Conservation (phyloP, 2,797 vertebrate genomes). For the Hirundo rustica region DNA sequence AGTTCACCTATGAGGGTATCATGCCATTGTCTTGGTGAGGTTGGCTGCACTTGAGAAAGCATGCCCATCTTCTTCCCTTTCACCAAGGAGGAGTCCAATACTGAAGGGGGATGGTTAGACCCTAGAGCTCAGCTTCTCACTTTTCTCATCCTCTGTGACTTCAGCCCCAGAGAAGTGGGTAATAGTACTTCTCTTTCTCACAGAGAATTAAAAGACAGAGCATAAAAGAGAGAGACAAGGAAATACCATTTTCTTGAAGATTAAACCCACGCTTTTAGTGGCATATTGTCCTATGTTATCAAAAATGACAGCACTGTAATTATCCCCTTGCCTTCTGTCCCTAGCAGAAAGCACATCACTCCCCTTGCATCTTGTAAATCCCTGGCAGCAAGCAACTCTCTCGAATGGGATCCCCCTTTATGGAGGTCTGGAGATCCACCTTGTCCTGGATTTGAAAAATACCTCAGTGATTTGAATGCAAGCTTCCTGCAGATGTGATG, state of each 20-base stretch:
- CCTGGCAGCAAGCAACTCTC: not conserved
- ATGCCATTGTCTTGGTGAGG: not conserved
- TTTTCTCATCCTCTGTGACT: not conserved
- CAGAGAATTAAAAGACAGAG: not conserved
- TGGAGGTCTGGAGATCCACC: not conserved
- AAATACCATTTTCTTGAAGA: not conserved
- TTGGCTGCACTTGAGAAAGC: not conserved
- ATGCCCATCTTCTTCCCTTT: not conserved
- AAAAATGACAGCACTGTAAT: not conserved
- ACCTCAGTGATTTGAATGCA: not conserved
- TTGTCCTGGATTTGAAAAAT: not conserved
- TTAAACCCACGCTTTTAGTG: not conserved
- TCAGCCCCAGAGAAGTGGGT: not conserved
- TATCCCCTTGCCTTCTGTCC: not conserved
- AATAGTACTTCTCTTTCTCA: not conserved
- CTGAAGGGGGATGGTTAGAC: not conserved
- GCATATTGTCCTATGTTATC: not conserved
- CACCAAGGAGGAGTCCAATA: not conserved
- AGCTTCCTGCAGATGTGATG: fast-evolving
- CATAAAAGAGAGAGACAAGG: not conserved
- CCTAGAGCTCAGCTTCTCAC: not conserved
- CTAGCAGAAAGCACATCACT: not conserved
- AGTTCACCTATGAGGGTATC: not conserved
- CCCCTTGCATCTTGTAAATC: not conserved
- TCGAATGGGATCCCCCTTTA: not conserved